phyloP scores from a whole-genome alignment of 2,888 invertebrate genomes.

The Eristalis tenax region DNA sequence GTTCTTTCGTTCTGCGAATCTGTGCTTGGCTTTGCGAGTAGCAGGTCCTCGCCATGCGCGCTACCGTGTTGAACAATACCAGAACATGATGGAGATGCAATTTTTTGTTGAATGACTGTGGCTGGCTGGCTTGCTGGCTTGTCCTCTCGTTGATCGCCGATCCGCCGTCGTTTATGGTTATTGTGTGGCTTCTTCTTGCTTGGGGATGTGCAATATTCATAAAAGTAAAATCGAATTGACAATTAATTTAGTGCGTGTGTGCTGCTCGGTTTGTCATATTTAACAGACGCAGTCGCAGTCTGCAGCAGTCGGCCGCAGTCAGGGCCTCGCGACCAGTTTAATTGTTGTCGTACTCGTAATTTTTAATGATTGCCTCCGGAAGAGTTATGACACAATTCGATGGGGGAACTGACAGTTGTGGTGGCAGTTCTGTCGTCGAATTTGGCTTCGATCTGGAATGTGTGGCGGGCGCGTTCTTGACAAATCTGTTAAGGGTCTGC shows the following conservation, averaged over 20 bases:
- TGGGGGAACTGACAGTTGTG: neutral
- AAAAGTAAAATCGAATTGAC: conserved; percentile 67
- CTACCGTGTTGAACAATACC: conserved; percentile 72
- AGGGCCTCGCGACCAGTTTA: neutral
- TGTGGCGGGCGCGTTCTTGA: neutral
- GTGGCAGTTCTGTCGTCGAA: neutral
- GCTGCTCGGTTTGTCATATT: conserved; percentile 42
- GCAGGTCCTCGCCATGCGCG: conserved; percentile 55
- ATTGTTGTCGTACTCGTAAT: conserved; percentile 32
- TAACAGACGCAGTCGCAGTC: conserved; percentile 14
- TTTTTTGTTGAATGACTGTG: conserved; percentile 24
- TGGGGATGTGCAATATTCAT: conserved; percentile 55
- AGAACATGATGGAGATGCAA: conserved; percentile 66
- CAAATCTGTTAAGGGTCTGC: no score
- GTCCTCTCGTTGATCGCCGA: conserved; percentile 17
- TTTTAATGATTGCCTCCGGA: conserved; percentile 13
- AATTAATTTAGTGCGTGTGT: conserved; percentile 54
- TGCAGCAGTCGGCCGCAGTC: neutral
- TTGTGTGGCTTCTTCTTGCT: conserved; percentile 2
- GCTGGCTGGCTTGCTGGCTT: conserved; percentile 3
- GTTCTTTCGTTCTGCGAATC: conserved; percentile 31
- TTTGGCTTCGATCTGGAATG: neutral
- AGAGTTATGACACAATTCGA: neutral
- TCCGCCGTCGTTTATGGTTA: conserved; percentile 61
- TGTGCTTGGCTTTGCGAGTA: conserved; percentile 42